phyloP scores from a whole-genome alignment of 2,888 invertebrate genomes.

The Spialia ferax region DNA sequence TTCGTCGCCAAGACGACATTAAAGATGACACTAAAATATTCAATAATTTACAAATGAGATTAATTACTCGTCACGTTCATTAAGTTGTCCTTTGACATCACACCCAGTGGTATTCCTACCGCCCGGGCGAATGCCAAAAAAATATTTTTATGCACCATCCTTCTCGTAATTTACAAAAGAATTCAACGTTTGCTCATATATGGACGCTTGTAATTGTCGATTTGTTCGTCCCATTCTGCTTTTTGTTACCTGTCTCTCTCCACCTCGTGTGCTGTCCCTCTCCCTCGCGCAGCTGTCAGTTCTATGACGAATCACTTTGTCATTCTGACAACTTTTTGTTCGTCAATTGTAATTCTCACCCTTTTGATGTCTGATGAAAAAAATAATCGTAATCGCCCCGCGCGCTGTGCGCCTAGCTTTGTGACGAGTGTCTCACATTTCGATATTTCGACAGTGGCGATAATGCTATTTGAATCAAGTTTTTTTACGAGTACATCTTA shows the following conservation, averaged over 20 bases:
- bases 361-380: constrained; percentile 59
- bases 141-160: constrained; percentile 17
- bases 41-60: constrained; percentile 18
- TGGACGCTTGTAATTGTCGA: constrained; percentile 53
- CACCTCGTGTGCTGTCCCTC: constrained; percentile 47
- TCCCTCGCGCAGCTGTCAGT: constrained; percentile 76
- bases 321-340: constrained; percentile 79
- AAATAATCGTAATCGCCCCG: constrained; percentile 40
- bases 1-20: not conserved
- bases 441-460: not conserved
- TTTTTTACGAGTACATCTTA: not conserved
- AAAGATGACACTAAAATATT: constrained; percentile 16
- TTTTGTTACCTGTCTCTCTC: constrained; percentile 46
- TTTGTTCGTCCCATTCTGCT: constrained; percentile 52
- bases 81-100: constrained; percentile 11
- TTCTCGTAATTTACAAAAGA: constrained; percentile 38
- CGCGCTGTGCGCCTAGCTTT: constrained; percentile 33
- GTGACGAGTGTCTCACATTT: constrained; percentile 24
- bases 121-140: constrained; percentile 28
- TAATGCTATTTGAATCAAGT: not conserved
- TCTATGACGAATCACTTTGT: constrained; percentile 84
- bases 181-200: constrained; percentile 41
- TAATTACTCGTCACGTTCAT: constrained; percentile 21
- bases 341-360: constrained; percentile 78
- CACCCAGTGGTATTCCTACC: constrained; percentile 6